phyloP scores from a whole-genome alignment of 2,797 vertebrate species.

The Toxotes lorentzi region DNA sequence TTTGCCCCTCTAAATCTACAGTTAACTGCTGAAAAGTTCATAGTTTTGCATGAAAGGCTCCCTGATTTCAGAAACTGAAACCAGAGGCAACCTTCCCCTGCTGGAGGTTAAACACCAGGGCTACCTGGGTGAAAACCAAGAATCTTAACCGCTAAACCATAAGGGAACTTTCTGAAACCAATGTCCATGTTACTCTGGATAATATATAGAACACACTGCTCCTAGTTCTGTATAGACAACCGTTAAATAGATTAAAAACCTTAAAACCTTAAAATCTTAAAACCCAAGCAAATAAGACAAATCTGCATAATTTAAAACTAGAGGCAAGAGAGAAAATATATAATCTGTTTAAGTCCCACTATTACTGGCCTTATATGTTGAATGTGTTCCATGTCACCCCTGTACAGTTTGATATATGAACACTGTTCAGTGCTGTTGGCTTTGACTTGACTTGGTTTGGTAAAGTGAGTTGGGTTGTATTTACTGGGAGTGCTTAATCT shows the following conservation, averaged over 20 bases:
- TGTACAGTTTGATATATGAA: constrained; percentile 1
- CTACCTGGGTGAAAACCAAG: background rate
- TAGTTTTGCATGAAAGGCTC: background rate
- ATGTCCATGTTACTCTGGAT: no score
- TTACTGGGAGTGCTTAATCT: background rate
- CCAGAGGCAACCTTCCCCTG: background rate
- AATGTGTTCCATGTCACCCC: background rate
- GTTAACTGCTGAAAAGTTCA: background rate
- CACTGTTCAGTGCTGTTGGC: background rate
- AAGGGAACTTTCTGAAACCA: no score
- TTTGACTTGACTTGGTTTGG: background rate
- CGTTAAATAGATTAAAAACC: background rate
- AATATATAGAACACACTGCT: no score
- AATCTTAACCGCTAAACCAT: background rate
- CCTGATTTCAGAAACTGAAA: background rate
- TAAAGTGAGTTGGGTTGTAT: background rate
- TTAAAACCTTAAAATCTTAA: no score
- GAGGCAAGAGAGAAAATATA: background rate
- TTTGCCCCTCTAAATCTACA: background rate
- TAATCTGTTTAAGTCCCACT: background rate
- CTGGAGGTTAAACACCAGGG: background rate
- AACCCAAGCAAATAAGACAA: background rate
- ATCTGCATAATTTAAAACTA: background rate
- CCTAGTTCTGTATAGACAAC: no score
- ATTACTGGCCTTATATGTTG: background rate